Base-by-base conservation (phyloP, 92 coral and sea anemone genomes). In the Epizoanthus ramosus region DNA sequence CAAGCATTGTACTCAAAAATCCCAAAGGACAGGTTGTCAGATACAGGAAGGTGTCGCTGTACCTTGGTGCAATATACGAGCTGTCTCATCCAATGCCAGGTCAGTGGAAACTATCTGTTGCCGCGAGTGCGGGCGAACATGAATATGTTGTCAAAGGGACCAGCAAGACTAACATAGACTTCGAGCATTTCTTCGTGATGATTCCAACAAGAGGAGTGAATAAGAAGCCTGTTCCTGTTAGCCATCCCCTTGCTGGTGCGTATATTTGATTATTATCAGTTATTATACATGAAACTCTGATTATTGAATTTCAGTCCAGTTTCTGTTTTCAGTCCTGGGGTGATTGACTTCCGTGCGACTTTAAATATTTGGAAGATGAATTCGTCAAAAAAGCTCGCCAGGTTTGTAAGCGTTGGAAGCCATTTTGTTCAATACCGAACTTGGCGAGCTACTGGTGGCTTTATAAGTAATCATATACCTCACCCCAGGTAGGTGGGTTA, bases 81-180 rank as follows among this genome's bases (percentile, higher is more conserved):
- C 74, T 94, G 57, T 67, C 73, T 22, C 21, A 63, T 75, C 96
- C 98, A 4, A 73, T 28, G 41, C 72, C 90, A 56, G 98, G 98
- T 53, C 73, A 64, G 3, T 94, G 95, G 92, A 88, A 70, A 13
- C 81, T 94, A 69, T 45, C 80, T 1, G 94, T 94, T 47, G 73
- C 87, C 16, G 13, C 60, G 0, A 64, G 91, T 71, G 92, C 91
- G 37, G 98, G 98, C 7, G 73, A 83, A 77, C 92, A 94, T 58
- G 80, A 75, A 28, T 88, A 87, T 85, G 81, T 79, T 52, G 94
- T 94, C 53, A 90, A 89, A 70, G 95, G 91, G 64, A 74, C 89
- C 2, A 90, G 98, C 64, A 83, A 89, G 54, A 86, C 86, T 9
- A 94, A 92, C 79, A 79, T 94, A n/a, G 96, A 92, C 77, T 94